Evolutionary conservation across 37 sponge, comb jelly and placozoan genomes (phyloP), one percentile per base, ranked within the genome.

Genomic region (Lycopodina hypogea): DNA sequence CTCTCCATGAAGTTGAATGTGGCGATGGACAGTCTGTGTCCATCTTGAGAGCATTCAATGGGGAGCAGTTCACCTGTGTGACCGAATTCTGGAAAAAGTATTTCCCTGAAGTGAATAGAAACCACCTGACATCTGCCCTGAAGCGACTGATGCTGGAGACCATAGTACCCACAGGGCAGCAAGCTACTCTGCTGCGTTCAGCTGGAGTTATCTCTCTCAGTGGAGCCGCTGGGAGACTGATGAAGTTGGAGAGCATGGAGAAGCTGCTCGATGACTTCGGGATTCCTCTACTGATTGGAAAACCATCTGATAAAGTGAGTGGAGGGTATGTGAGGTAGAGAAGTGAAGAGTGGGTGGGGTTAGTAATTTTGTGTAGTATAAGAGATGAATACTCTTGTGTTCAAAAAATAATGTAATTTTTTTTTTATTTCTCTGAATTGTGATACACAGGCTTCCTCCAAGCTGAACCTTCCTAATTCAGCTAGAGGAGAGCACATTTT

Each of bases 101-200:
- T 75, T 87, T 87, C 77, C 87, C 87, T 18, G 87, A 87, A 72
- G 87, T 87, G 61, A 87, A 87, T 34, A 56, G 87, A 11, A 87
- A 77, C 69, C 81, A 87, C 65, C 77, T 87, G 30, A 69, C 87
- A 23, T 69, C 70, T 56, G 87, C 69, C 30, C 75, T 87, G 39
- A 80, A 76, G 68, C 67, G 77, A 56, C 69, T 87, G 21, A 42
- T 24, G 41, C 48, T 87, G 60, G 87, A 87, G 56, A 87, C 87
- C 2, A 71, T 69, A 24, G 68, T 87, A 55, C 87, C 87, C 45
- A 87, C 87, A 33, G 81, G 77, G 1, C 87, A 87, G 51, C 87
- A 87, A 67, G 81, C 87, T 72, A 87, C 81, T 17, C 87, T 87
- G 22, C 82, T 87, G 3, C 63, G 87, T n/a, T 69, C 81, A 61